phyloP scores from a whole-genome alignment of 2,888 invertebrate genomes.

The Rhyacophila evoluta region DNA sequence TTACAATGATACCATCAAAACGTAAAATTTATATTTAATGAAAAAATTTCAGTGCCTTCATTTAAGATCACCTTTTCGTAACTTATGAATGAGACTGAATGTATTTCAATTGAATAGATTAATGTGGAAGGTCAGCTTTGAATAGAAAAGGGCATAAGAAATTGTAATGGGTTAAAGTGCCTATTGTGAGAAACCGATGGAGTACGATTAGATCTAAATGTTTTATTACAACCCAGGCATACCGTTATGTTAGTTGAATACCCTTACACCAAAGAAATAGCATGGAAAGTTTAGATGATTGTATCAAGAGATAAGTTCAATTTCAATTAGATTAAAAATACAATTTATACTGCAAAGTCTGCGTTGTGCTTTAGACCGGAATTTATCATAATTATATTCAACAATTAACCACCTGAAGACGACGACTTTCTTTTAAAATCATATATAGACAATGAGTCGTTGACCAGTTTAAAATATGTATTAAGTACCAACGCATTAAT shows the following conservation, averaged over 20 bases:
- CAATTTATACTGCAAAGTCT: neutral
- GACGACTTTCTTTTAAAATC: no score
- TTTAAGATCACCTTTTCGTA: neutral
- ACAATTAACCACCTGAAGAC: no score
- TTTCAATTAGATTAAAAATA: neutral
- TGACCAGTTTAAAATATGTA: no score
- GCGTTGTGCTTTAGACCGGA: neutral
- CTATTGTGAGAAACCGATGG: conserved; percentile 41
- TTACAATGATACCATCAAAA: neutral
- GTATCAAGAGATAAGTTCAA: neutral
- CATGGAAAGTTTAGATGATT: neutral
- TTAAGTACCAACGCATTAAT: no score
- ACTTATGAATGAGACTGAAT: conserved; percentile 2
- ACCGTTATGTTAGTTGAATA: conserved; percentile 1
- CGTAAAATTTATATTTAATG: neutral
- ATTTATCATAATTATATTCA: neutral
- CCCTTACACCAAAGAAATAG: neutral
- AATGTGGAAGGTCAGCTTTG: conserved; percentile 27
- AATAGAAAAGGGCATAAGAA: conserved; percentile 31
- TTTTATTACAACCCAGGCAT: conserved; percentile 40
- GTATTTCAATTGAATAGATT: conserved; percentile 22
- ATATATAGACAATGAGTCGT: no score
- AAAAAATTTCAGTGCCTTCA: neutral
- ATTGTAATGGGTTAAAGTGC: conserved; percentile 40
- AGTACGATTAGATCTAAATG: conserved; percentile 48